Conservation (phyloP, 2,797 vertebrate genomes). For the Eulemur coronatus region DNA sequence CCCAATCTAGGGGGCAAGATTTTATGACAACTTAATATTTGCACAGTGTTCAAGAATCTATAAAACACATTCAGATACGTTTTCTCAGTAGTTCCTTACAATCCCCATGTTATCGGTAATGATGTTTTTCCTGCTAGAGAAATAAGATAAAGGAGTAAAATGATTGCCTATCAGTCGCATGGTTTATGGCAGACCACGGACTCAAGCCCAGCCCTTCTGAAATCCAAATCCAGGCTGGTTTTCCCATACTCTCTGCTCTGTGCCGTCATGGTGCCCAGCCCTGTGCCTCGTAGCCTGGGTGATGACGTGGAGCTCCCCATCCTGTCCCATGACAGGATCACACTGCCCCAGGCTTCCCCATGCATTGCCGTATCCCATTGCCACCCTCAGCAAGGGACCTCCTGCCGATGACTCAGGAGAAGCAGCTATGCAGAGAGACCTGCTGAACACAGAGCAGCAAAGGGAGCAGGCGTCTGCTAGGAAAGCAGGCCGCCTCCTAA, state of each 20-base stretch:
- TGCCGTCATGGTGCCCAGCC: background rate
- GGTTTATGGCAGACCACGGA: background rate
- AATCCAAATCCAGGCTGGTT: background rate
- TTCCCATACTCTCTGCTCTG: background rate
- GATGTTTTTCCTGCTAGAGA: background rate
- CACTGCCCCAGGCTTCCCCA: background rate
- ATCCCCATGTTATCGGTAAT: background rate
- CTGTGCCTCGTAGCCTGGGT: background rate
- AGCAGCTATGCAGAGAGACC: background rate
- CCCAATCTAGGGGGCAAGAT: background rate
- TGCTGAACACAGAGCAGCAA: background rate
- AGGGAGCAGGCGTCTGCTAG: background rate
- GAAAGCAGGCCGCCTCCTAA: conserved; percentile 37
- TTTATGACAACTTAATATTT: background rate
- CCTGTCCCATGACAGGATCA: too few species aligned
- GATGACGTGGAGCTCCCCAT: background rate
- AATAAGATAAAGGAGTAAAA: background rate
- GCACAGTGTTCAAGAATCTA: background rate
- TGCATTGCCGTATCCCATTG: background rate
- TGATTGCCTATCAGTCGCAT: background rate
- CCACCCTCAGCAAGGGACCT: background rate
- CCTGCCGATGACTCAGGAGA: background rate
- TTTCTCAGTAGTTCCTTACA: background rate
- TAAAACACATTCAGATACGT: background rate
- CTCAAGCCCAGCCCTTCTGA: background rate